These are phyloP conservation scores for Anser brachyrhynchus DNA, from an alignment of 2,113 vertebrate species.

Conservation along the genomic window DNA sequence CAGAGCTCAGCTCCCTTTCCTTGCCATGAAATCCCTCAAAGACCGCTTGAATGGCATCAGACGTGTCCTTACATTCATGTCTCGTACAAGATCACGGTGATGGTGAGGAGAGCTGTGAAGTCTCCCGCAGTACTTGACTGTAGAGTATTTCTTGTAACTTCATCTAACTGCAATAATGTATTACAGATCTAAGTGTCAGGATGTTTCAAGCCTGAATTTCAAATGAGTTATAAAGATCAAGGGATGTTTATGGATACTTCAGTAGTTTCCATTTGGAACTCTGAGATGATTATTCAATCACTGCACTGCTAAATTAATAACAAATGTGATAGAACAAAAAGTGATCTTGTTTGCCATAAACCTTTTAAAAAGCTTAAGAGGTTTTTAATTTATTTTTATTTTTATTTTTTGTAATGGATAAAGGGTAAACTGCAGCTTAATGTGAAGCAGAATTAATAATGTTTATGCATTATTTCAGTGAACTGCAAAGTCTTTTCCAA, in stretches of 20 bases:
- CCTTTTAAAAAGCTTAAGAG: constrained; percentile 52
- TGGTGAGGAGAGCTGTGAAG: constrained; percentile 17
- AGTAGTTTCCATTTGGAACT: constrained; percentile 47
- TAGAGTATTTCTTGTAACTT: constrained; percentile 62
- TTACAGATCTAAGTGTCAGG: constrained; percentile 59
- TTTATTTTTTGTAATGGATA: constrained; percentile 63
- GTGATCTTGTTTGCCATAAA: constrained; percentile 66
- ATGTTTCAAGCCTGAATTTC: constrained; percentile 21
- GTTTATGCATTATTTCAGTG: constrained; percentile 69
- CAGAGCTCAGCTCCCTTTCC: constrained; percentile 82
- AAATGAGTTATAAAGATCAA: constrained; percentile 46
- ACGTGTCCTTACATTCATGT: constrained; percentile 80
- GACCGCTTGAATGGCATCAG: constrained; percentile 79
- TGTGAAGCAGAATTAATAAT: constrained; percentile 72
- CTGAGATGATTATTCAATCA: constrained; percentile 64
- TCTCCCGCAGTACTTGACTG: constrained; percentile 16
- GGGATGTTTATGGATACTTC: constrained; percentile 68
- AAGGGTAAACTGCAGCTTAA: constrained; percentile 71
- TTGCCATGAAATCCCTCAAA: constrained; percentile 81
- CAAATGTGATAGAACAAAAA: constrained; percentile 70
- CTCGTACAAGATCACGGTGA: constrained; percentile 59
- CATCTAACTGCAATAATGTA: constrained; percentile 75
- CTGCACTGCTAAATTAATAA: constrained; percentile 70
- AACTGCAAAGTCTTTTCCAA: constrained; percentile 71
- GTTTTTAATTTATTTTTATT: constrained; percentile 63